Percentiles rank a stretch among this genome's conserved stretches.
These are phyloP conservation scores for Epiblema foenella DNA, from an alignment of 2,888 invertebrate genomes.

Conservation along the genomic window DNA sequence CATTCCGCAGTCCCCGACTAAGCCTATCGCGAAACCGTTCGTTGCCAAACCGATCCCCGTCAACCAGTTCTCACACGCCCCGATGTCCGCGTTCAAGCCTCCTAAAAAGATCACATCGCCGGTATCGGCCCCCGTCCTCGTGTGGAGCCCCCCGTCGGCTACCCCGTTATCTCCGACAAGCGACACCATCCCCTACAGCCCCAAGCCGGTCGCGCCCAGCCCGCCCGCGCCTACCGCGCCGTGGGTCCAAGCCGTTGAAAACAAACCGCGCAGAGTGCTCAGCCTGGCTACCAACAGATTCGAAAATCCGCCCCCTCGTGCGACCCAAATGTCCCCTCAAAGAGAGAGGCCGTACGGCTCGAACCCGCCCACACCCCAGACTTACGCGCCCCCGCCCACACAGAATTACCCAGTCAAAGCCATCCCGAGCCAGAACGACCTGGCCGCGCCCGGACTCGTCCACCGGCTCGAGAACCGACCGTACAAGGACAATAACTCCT, in stretches of 20 bases:
- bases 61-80: constrained; percentile 91
- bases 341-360: constrained; percentile 55
- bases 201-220: constrained; percentile 54
- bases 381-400: constrained; percentile 57
- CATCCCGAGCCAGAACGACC: constrained; percentile 73
- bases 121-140: constrained; percentile 63
- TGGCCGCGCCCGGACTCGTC: constrained; percentile 78
- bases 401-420: constrained; percentile 65
- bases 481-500: constrained; percentile 51
- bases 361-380: constrained; percentile 59
- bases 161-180: constrained; percentile 63
- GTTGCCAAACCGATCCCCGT: constrained; percentile 86
- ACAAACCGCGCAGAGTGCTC: constrained; percentile 77
- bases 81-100: constrained; percentile 90
- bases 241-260: constrained; percentile 74
- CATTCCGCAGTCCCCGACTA: constrained; percentile 65
- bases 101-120: constrained; percentile 76
- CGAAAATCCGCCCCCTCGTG: constrained; percentile 63
- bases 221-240: constrained; percentile 59
- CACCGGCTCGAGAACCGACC: constrained; percentile 60
- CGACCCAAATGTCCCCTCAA: constrained; percentile 51
- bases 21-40: constrained; percentile 71
- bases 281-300: constrained; percentile 84
- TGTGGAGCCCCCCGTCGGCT: constrained; percentile 78
- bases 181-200: constrained; percentile 57